Evolutionary conservation across 2,888 invertebrate genomes (phyloP).

Genomic region (Laothoe populi): DNA sequence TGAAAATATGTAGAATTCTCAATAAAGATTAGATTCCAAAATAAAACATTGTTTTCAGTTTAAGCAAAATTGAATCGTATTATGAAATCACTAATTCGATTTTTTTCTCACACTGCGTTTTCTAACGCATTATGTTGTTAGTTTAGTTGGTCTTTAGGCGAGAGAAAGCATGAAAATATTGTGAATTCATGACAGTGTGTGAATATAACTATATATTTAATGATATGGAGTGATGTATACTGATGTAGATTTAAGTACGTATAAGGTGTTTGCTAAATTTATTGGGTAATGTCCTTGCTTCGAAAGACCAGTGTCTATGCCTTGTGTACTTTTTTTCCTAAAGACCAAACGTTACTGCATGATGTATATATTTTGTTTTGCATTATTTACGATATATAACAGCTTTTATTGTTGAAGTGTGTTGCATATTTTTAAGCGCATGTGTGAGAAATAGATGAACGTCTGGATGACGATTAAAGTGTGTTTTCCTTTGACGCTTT

Average conservation of each 20-base stretch:
- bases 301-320: conserved; percentile 52
- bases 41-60: conserved; percentile 69
- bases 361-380: conserved; percentile 68
- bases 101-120: conserved; percentile 77
- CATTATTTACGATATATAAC: conserved; percentile 61
- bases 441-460: conserved; percentile 79
- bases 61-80: conserved; percentile 73
- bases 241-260: conserved; percentile 60
- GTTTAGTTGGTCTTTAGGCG: conserved; percentile 80
- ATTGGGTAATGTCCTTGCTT: conserved; percentile 76
- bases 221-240: conserved; percentile 69
- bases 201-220: conserved; percentile 37
- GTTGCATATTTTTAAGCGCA: conserved; percentile 75
- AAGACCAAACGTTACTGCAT: conserved; percentile 85
- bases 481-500: conserved; percentile 69
- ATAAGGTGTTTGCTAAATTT: conserved; percentile 81
- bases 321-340: conserved; percentile 72
- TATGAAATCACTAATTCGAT: conserved; percentile 74
- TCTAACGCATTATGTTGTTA: conserved; percentile 48
- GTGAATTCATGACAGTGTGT: conserved; percentile 34
- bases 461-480: conserved; percentile 47
- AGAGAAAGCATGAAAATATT: conserved; percentile 57
- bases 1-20: conserved; percentile 64
- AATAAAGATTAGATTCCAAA: conserved; percentile 61
- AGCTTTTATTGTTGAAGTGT: conserved; percentile 65